phyloP scores from a whole-genome alignment of 2,888 invertebrate genomes.

The Lydus trimaculatus region DNA sequence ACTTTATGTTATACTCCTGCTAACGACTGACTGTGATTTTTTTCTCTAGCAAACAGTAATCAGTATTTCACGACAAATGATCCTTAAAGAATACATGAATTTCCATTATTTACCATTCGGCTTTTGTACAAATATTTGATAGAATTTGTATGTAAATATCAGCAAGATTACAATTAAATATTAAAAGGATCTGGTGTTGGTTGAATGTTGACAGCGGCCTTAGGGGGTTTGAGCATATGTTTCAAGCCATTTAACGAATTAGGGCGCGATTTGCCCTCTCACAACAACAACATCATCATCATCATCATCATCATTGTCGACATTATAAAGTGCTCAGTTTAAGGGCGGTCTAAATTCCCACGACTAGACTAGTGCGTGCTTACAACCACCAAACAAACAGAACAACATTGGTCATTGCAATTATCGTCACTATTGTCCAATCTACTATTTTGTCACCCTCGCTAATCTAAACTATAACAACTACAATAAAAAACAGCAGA shows the following conservation, averaged over 20 bases:
- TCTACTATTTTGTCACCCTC: not conserved
- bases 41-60: not conserved
- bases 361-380: slow-evolving; percentile 56
- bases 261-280: slow-evolving; percentile 53
- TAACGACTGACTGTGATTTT: slow-evolving; percentile 32
- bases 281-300: slow-evolving; percentile 21
- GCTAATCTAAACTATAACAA: not conserved
- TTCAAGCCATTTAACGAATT: slow-evolving; percentile 61
- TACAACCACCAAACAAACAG: slow-evolving; percentile 57
- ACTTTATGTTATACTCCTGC: slow-evolving; percentile 50
- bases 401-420: slow-evolving; percentile 48
- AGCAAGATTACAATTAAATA: not conserved
- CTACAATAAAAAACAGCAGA: not conserved
- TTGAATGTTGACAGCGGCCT: slow-evolving; percentile 23
- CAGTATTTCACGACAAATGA: not conserved
- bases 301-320: slow-evolving; percentile 24
- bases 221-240: slow-evolving; percentile 52
- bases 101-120: not conserved
- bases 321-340: slow-evolving; percentile 49
- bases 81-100: not conserved
- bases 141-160: no score
- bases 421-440: slow-evolving; percentile 50
- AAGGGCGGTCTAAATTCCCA: slow-evolving; percentile 50
- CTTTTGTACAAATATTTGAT: not conserved
- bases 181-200: not conserved